Conservation (phyloP, 1,140 invertebrate species). For the Coboldia fuscipes region DNA sequence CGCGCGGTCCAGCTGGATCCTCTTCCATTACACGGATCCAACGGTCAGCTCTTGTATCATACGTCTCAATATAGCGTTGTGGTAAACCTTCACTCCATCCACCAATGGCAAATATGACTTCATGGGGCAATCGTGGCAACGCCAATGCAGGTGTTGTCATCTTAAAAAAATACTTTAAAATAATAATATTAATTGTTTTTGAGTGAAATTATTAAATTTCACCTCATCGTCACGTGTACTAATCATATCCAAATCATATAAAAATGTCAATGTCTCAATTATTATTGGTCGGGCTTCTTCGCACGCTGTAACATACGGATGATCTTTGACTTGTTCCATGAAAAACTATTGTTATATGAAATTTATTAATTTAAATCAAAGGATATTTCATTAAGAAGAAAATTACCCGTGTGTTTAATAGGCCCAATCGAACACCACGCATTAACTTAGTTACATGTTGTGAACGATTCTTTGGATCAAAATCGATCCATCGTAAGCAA, state of each 20-base stretch:
- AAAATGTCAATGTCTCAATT: slow-evolving; percentile 34
- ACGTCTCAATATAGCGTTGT: slow-evolving; percentile 34
- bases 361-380: too few species aligned
- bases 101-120: slow-evolving; percentile 49
- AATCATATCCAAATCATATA: slow-evolving; percentile 27
- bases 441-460: slow-evolving; percentile 48
- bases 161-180: slow-evolving; percentile 11
- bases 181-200: too few species aligned
- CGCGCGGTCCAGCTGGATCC: slow-evolving; percentile 34
- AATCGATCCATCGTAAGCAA: slow-evolving; percentile 30
- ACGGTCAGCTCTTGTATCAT: slow-evolving; percentile 43
- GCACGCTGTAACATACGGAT: slow-evolving; percentile 35
- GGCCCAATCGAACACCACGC: slow-evolving; percentile 56
- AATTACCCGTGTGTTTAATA: slow-evolving; percentile 53
- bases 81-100: slow-evolving; percentile 38
- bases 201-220: too few species aligned
- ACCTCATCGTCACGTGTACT: neutral
- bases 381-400: neutral
- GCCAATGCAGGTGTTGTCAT: slow-evolving; percentile 34
- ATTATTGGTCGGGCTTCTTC: slow-evolving; percentile 40
- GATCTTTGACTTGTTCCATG: slow-evolving; percentile 35
- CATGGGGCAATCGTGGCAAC: slow-evolving; percentile 41
- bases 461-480: slow-evolving; percentile 36
- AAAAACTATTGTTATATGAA: too few species aligned
- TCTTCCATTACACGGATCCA: slow-evolving; percentile 36